Conservation (phyloP, 2,888 invertebrate genomes). For the Lathronympha strigana region DNA sequence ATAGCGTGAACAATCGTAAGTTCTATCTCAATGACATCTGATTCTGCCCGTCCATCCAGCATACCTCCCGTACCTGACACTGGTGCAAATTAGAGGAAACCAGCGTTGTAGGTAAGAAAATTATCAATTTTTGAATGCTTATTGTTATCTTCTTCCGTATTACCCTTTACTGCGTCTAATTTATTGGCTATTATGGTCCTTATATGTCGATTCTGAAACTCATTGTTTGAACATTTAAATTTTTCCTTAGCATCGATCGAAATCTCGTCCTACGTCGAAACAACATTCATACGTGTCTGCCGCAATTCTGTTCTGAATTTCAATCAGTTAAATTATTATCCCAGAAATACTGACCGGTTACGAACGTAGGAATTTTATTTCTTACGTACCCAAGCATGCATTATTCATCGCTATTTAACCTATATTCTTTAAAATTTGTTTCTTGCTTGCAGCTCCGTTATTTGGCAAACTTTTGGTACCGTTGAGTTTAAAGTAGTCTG, state of each 20-base stretch:
- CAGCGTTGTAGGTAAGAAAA: constrained; percentile 23
- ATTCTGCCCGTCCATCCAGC: constrained; percentile 60
- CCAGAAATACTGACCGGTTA: constrained; percentile 48
- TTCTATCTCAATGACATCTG: constrained; percentile 79
- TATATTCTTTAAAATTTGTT: constrained; percentile 45
- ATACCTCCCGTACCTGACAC: constrained; percentile 47
- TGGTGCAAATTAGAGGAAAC: constrained; percentile 38
- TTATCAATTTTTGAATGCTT: not conserved
- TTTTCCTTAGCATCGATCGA: not conserved
- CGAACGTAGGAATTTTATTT: constrained; percentile 35
- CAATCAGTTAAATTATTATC: constrained; percentile 44
- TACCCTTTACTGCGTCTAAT: not conserved
- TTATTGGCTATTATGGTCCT: not conserved
- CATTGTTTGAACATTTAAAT: not conserved
- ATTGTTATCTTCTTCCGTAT: not conserved
- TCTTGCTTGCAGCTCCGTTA: constrained; percentile 40
- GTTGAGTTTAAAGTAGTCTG: constrained; percentile 27
- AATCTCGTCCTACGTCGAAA: constrained; percentile 18
- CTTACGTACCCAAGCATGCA: constrained; percentile 46
- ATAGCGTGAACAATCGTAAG: constrained; percentile 59
- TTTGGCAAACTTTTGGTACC: constrained; percentile 27
- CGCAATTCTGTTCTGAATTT: constrained; percentile 43
- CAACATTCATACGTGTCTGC: constrained; percentile 33
- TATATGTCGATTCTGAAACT: not conserved
- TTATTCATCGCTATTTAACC: constrained; percentile 51